Evolutionary conservation across 2,888 invertebrate genomes (phyloP).

Genomic region (Zootermopsis nevadensis): DNA sequence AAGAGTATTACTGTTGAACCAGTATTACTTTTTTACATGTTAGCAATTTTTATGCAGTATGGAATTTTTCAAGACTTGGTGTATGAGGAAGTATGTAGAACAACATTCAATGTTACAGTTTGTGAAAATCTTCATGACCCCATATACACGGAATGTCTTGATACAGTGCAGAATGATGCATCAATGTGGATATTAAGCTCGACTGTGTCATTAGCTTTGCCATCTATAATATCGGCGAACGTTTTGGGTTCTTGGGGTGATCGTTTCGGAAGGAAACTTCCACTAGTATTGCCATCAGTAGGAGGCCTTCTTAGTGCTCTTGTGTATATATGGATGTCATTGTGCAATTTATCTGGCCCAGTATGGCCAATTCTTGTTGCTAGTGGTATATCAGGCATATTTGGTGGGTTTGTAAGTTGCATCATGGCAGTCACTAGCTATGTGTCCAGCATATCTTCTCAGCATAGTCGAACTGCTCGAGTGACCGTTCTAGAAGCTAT

Average conservation of each 20-base stretch:
- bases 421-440: conserved; percentile 60
- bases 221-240: conserved; percentile 58
- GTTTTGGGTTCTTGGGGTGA: conserved; percentile 61
- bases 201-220: conserved; percentile 57
- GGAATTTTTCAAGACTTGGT: conserved; percentile 62
- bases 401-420: conserved; percentile 62
- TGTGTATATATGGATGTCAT: conserved; percentile 59
- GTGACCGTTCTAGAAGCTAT: conserved; percentile 64
- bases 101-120: conserved; percentile 52
- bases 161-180: conserved; percentile 56
- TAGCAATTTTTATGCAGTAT: conserved; percentile 60
- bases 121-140: conserved; percentile 56
- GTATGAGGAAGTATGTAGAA: conserved; percentile 61
- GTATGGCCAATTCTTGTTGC: conserved; percentile 60
- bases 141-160: conserved; percentile 52
- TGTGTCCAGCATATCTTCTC: conserved; percentile 59
- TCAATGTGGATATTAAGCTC: conserved; percentile 59
- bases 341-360: conserved; percentile 56
- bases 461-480: conserved; percentile 59
- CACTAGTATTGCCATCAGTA: conserved; percentile 62
- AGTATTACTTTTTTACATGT: conserved; percentile 63
- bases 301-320: conserved; percentile 58
- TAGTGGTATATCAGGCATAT: conserved; percentile 60
- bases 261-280: conserved; percentile 61
- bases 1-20: conserved; percentile 62